Conservation (phyloP, 2,797 vertebrate genomes). For the Psittacula echo region DNA sequence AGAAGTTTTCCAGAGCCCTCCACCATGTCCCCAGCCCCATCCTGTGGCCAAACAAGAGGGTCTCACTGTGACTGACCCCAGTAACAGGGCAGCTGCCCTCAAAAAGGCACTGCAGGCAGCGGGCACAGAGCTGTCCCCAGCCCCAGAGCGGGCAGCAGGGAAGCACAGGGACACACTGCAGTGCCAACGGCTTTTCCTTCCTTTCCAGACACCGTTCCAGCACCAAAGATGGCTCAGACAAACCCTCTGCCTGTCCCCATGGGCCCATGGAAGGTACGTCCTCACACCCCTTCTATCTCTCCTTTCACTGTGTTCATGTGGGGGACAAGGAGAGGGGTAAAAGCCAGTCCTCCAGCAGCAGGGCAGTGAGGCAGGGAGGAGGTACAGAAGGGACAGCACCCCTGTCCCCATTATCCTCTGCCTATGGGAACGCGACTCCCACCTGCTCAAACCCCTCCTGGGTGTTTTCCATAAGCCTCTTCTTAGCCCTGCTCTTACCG, state of each 20-base stretch:
- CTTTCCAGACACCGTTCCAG: slow-evolving; percentile 76
- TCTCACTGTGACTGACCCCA: accelerated
- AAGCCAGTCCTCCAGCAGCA: not conserved
- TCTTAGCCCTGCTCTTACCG: not conserved
- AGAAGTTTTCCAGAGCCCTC: not conserved
- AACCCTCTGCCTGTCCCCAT: slow-evolving; percentile 85
- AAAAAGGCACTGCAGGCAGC: accelerated
- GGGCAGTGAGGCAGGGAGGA: not conserved
- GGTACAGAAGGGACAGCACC: not conserved
- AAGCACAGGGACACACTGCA: not conserved
- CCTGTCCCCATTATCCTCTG: not conserved
- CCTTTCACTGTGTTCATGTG: not conserved
- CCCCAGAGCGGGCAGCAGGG: not conserved
- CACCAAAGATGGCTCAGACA: slow-evolving; percentile 91
- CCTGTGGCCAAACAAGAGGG: not conserved
- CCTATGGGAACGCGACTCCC: accelerated
- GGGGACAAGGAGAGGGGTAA: not conserved
- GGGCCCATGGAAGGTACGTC: slow-evolving; percentile 92
- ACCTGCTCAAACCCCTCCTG: accelerated
- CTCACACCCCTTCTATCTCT: not conserved
- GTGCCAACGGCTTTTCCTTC: slow-evolving; percentile 35
- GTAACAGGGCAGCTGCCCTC: not conserved
- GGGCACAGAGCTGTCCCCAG: accelerated
- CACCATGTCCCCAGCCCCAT: accelerated
- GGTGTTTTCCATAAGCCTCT: not conserved